These are phyloP conservation scores for Eristalinus sepulchralis DNA, from an alignment of 2,888 invertebrate species.

Conservation along the genomic window DNA sequence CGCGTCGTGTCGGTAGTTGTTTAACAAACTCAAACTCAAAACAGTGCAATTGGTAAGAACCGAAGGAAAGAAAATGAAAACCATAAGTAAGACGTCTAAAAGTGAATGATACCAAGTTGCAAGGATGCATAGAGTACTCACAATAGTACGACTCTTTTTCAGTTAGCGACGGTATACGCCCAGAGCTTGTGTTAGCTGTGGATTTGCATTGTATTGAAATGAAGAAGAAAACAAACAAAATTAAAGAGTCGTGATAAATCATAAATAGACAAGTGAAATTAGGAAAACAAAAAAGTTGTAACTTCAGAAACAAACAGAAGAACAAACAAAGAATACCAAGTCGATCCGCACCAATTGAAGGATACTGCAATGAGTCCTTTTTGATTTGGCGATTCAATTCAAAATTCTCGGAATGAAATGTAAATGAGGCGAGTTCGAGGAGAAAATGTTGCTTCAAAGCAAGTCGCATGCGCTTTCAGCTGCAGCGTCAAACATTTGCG, in stretches of 20 bases:
- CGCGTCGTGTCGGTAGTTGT: neutral
- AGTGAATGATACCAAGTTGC: conserved; percentile 46
- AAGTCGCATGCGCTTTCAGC: conserved; percentile 65
- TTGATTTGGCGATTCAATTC: neutral
- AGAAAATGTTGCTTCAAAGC: conserved; percentile 32
- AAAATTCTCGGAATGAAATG: neutral
- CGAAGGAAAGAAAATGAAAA: conserved; percentile 34
- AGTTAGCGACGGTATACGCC: conserved; percentile 82
- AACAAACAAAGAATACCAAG: neutral
- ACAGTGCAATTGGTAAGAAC: conserved; percentile 27
- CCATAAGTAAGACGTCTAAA: conserved; percentile 28
- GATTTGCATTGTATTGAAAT: conserved; percentile 79
- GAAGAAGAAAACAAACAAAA: conserved; percentile 11
- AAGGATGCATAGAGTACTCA: conserved; percentile 79
- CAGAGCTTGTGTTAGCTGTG: conserved; percentile 82
- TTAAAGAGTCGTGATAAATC: conserved; percentile 22
- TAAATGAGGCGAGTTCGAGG: neutral
- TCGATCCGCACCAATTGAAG: conserved; percentile 20
- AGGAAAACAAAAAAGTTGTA: neutral
- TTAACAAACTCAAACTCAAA: conserved; percentile 32
- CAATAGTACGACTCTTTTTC: conserved; percentile 84
- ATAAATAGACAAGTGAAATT: conserved; percentile 21
- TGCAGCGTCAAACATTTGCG: conserved; percentile 53
- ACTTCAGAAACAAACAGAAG: neutral
- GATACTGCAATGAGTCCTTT: neutral